Evolutionary conservation across 2,888 invertebrate genomes (phyloP).

Genomic region (Fragum fragum): DNA sequence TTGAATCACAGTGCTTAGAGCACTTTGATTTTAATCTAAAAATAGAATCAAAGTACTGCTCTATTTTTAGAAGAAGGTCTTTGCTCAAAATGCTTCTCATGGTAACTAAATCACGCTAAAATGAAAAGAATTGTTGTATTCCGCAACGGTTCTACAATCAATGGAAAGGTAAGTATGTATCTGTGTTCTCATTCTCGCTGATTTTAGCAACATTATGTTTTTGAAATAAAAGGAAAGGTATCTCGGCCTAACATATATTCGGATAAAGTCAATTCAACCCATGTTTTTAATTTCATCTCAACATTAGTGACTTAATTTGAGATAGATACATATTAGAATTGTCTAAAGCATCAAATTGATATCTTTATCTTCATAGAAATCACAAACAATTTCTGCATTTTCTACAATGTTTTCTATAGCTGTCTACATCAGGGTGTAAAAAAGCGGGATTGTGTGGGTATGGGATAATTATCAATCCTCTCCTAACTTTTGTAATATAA

Average conservation of each 20-base stretch:
- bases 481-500: no score
- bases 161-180: constrained; percentile 53
- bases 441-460: no score
- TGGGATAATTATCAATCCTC: no score
- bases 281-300: no score
- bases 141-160: constrained; percentile 55
- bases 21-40: not conserved
- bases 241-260: not conserved
- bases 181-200: not conserved
- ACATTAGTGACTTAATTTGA: no score
- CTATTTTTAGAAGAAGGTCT: not conserved
- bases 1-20: not conserved
- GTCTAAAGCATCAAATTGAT: no score
- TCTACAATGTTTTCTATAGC: not conserved
- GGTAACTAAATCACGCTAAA: not conserved
- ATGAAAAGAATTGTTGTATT: constrained; percentile 65
- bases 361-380: no score
- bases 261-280: no score
- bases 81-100: not conserved
- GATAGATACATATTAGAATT: no score
- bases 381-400: not conserved
- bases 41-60: not conserved
- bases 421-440: no score
- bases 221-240: not conserved
- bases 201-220: not conserved